Conservation (phyloP, 2,888 invertebrate genomes). For the Rambutsinella grinnellia region DNA sequence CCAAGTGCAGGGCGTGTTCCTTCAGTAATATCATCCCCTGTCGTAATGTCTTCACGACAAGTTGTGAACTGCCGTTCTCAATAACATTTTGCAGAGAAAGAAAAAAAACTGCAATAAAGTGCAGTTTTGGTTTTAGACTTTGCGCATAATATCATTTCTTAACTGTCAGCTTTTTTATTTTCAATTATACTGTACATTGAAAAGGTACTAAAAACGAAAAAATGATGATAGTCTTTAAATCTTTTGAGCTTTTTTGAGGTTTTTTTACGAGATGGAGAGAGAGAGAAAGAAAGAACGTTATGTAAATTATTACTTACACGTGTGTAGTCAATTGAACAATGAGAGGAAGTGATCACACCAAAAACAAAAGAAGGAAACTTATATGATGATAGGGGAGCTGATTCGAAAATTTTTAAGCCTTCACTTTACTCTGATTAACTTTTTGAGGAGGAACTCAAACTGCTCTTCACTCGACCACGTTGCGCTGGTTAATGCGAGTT, state of each 20-base stretch:
- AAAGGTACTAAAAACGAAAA: too few species aligned
- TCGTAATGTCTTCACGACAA: constrained; percentile 32
- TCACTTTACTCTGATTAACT: too few species aligned
- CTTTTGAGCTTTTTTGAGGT: constrained; percentile 11
- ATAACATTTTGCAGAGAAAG: background rate
- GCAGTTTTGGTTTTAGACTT: too few species aligned
- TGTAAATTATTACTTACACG: constrained; percentile 32
- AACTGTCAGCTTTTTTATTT: too few species aligned
- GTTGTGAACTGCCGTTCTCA: constrained; percentile 13
- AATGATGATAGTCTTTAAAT: too few species aligned
- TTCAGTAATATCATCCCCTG: constrained; percentile 2
- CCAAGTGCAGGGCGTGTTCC: too few species aligned
- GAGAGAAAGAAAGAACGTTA: constrained; percentile 29
- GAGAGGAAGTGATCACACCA: constrained; percentile 31
- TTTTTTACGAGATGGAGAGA: background rate
- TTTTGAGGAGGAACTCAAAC: constrained; percentile 15
- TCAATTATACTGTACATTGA: too few species aligned
- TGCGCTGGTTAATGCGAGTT: constrained; percentile 40
- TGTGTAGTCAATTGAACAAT: constrained; percentile 38
- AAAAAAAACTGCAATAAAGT: too few species aligned
- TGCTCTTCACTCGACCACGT: constrained; percentile 41
- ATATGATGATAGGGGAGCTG: background rate
- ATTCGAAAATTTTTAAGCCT: too few species aligned
- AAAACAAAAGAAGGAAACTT: background rate
- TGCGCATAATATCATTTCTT: too few species aligned